Base-by-base conservation (phyloP, 2,888 invertebrate genomes). In the Parnassius mnemosyne region DNA sequence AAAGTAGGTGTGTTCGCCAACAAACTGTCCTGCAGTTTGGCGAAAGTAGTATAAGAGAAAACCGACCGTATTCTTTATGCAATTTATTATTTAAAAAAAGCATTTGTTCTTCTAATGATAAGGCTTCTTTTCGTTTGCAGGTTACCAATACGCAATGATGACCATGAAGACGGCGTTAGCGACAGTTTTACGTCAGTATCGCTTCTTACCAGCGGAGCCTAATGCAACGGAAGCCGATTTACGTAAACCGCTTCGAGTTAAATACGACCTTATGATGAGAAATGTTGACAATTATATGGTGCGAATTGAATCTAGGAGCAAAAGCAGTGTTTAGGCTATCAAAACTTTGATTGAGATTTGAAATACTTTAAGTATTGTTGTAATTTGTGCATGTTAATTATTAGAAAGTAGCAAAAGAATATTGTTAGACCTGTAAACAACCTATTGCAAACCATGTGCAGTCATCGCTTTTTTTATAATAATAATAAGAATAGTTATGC, bases 201-300 rank as follows among this genome's bases (percentile, higher is more conserved):
- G 66, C n/a, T 43, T 81, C 3, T 61, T 75, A 10, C 78, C 79
- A 0, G 54, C 70, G 2, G 57, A 64, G 5, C 34, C 62, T 5
- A 57, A 60, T 10, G 55, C 72, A 51, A 10, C 49, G 16, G 10
- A 53, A 43, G 57, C 55, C 16, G 47, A 49, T 10, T 25, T 55
- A 42, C 46, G 50, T 5, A 60, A 58, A 54, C 79, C 78, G 0
- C 60, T 84, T 2, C 66, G 79, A 0, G 61, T 81, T 12, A 77
- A 79, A 60, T 80, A 71, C 53, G 77, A 78, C 10, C 64, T 83
- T 1, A 82, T 82, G 81, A 68, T 84, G 72, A 80, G 80, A 63
- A 73, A 83, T 49, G 72, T 75, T 0, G 72, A 83, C n/a, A 73
- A 78, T 13, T 83, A 77, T 52, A 66, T 73, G 62, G 63, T 80